Percentiles rank a stretch among this genome's conserved stretches.
Conservation (phyloP, 2,797 vertebrate genomes). For the Eulemur coronatus region DNA sequence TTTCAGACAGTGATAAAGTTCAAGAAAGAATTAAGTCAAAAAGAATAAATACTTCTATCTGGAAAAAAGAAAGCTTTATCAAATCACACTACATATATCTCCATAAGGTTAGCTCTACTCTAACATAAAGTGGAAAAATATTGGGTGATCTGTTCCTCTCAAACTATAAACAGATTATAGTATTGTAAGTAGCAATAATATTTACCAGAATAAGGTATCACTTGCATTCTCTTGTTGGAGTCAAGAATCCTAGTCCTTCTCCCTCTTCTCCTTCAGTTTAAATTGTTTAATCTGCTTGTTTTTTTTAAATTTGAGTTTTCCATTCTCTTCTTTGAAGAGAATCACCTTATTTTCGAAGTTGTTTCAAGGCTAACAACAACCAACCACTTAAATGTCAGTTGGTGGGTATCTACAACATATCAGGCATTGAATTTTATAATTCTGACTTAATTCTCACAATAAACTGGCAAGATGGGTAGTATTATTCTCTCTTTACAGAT, state of each 20-base stretch:
- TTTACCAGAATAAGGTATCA: neutral
- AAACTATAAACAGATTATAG: neutral
- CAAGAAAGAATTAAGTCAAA: constrained; percentile 26
- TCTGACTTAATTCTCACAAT: constrained; percentile 43
- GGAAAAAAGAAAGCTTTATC: constrained; percentile 3
- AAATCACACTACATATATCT: neutral
- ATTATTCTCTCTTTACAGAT: constrained; percentile 16
- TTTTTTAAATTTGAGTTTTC: neutral
- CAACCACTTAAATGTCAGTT: neutral
- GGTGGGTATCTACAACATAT: neutral
- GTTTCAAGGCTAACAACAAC: neutral
- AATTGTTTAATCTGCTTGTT: neutral
- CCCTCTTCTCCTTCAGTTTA: neutral
- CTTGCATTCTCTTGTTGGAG: neutral
- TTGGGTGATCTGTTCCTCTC: neutral
- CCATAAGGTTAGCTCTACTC: neutral
- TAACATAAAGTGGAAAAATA: constrained; percentile 5
- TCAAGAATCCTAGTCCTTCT: neutral
- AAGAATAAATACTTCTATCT: constrained; percentile 27
- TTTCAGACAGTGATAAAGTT: constrained; percentile 40
- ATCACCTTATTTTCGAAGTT: constrained; percentile 41
- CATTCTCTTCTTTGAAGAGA: constrained; percentile 44
- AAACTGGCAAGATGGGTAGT: neutral
- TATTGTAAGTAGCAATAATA: neutral
- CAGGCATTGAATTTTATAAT: neutral